These are phyloP conservation scores for Semicossyphus pulcher DNA, from an alignment of 2,113 vertebrate species.

Conservation along the genomic window DNA sequence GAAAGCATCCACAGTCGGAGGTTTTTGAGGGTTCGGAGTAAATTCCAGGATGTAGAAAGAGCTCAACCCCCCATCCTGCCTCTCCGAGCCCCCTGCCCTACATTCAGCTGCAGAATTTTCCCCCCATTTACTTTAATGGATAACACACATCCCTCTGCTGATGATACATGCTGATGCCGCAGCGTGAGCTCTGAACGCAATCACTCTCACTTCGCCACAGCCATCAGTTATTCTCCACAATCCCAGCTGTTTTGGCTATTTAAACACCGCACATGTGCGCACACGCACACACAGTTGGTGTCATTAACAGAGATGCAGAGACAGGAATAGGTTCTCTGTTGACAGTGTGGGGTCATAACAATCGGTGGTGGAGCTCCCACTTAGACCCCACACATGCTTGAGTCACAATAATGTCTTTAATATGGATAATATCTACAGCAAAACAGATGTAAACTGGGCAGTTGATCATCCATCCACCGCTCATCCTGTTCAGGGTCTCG, in stretches of 20 bases:
- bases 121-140: constrained; percentile 55
- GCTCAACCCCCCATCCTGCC: constrained; percentile 38
- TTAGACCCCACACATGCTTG: constrained; percentile 31
- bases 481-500: too few species aligned
- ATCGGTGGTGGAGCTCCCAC: constrained; percentile 11
- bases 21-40: constrained; percentile 10
- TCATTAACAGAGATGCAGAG: constrained; percentile 45
- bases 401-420: constrained; percentile 9
- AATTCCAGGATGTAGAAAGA: constrained; percentile 56
- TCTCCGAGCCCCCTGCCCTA: constrained; percentile 36
- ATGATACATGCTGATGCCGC: constrained; percentile 19
- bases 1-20: constrained; percentile 28
- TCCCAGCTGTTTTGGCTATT: constrained; percentile 67
- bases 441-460: too few species aligned
- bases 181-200: constrained; percentile 25
- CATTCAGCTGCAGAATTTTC: constrained; percentile 49
- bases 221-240: constrained; percentile 35
- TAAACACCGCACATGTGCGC: constrained; percentile 46
- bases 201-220: constrained; percentile 56
- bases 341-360: constrained; percentile 62
- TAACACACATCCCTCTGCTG: constrained; percentile 60
- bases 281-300: constrained; percentile 54
- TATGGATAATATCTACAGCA: background rate
- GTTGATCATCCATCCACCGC: too few species aligned
- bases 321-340: constrained; percentile 62